A percentile compares a stretch with the other conserved stretches of the same genome.
Conservation (phyloP, 2,113 vertebrate genomes). For the Chaetorhynchus papuensis region DNA sequence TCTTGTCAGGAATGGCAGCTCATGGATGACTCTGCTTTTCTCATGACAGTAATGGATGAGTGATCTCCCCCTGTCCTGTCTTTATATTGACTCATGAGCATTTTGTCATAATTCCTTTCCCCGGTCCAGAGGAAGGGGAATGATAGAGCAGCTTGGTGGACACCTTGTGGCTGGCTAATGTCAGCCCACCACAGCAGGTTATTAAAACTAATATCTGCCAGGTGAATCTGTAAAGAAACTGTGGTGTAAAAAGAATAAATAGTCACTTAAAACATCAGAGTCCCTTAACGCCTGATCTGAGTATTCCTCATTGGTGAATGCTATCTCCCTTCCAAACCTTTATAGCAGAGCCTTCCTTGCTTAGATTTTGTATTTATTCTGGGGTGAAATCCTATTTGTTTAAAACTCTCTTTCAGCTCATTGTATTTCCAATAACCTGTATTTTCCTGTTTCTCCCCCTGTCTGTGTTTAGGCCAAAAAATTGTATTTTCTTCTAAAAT, state of each 20-base stretch:
- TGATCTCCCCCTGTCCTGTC: too few relatives aligned
- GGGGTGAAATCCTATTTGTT: neutral
- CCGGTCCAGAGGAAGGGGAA: neutral
- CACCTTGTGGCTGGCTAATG: neutral
- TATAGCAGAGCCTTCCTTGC: neutral
- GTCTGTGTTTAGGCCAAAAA: neutral
- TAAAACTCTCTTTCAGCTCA: neutral
- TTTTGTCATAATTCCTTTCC: neutral
- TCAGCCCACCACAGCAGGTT: neutral
- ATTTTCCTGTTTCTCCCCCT: neutral
- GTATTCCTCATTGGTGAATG: neutral
- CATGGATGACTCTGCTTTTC: neutral
- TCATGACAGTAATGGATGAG: neutral
- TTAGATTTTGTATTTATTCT: neutral
- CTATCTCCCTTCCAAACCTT: neutral
- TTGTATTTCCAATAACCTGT: neutral
- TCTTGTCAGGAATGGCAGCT: neutral
- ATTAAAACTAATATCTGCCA: neutral
- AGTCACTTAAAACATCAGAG: neutral
- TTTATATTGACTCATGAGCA: neutral
- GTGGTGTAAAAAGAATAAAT: neutral
- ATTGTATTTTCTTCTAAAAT: neutral
- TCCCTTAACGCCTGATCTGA: fast-evolving
- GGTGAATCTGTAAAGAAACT: neutral
- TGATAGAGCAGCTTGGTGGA: neutral